Evolutionary conservation across 2,113 vertebrate species (phyloP), one percentile per base, ranked within the genome.

Genomic region (Gasterosteus aculeatus): DNA sequence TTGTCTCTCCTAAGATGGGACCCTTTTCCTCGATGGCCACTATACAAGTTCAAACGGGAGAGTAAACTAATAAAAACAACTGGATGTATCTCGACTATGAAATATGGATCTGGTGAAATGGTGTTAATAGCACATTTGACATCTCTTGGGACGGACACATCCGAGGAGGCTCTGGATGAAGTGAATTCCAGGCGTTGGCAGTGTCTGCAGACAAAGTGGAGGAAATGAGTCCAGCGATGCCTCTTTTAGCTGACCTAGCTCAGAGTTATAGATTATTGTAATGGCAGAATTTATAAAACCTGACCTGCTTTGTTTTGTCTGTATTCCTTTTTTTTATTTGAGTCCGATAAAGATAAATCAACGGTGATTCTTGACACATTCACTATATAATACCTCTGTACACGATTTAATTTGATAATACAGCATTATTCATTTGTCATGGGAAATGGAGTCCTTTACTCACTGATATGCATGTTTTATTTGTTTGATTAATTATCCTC

Each of bases 191-290:
- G 86, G 77, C 86, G 86, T 91, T 86, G 90, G 69, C 77, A 69
- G 54, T 68, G 78, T 87, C 85, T 82, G 41, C 81, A 84, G 88
- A 90, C 87, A 57, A 72, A 79, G 71, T 63, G 56, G 69, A 49
- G 46, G 74, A 89, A 92, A 92, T 88, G 12, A 90, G 89, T 87
- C 90, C 87, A 88, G 65, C 31, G 72, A 74, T 85, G 86, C 91
- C 86, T 86, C 87, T 91, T 91, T 91, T 92, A 92, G 85, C 82
- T 88, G 92, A 91, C 91, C 92, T 59, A 91, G 72, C 89, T 87
- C 75, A 75, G 72, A 87, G 49, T 82, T 77, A 82, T 69, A 71
- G 85, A 87, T 85, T 76, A 57, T 73, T 77, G 72, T 81, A 81
- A 78, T 57, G 42, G 54, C 47, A 67, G 61, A 76, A 78, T 83